A percentile compares a stretch with the other conserved stretches of the same genome.
These are phyloP conservation scores for Phoxinus dragarum DNA, from an alignment of 2,797 vertebrate genomes.

Conservation along the genomic window DNA sequence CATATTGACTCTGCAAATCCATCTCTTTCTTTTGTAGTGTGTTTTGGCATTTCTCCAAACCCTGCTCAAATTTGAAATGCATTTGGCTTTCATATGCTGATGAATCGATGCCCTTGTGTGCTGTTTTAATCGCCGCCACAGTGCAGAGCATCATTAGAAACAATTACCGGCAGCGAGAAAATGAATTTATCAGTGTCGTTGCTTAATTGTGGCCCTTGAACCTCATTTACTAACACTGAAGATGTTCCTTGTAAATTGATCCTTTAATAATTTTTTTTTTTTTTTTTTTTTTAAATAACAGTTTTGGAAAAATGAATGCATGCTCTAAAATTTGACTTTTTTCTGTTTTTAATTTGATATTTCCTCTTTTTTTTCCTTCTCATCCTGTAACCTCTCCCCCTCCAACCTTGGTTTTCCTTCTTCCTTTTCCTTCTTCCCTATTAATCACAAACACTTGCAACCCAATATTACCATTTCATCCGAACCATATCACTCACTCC, in stretches of 20 bases:
- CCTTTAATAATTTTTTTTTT: not conserved
- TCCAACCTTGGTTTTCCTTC: not conserved
- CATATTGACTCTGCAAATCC: constrained; percentile 14
- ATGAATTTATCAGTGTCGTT: not conserved
- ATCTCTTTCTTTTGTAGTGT: constrained; percentile 29
- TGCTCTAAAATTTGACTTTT: constrained; percentile 53
- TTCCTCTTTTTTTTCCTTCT: constrained; percentile 45
- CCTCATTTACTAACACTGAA: constrained; percentile 54
- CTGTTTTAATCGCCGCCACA: not conserved
- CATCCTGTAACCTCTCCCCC: not conserved
- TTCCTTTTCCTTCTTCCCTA: not conserved
- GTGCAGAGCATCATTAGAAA: constrained; percentile 36
- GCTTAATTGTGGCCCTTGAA: constrained; percentile 33
- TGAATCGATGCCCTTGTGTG: constrained; percentile 49
- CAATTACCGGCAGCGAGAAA: constrained; percentile 21
- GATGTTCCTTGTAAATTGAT: constrained; percentile 58
- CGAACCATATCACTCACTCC: not conserved
- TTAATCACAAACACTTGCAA: constrained; percentile 27
- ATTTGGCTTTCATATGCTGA: constrained; percentile 44
- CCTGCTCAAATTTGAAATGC: constrained; percentile 19
- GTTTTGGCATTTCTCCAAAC: constrained; percentile 40
- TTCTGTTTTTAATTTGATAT: constrained; percentile 63
- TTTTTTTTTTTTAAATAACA: constrained; percentile 2
- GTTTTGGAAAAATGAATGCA: constrained; percentile 56
- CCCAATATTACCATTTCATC: constrained; percentile 5